Evolutionary conservation across 2,113 vertebrate species (phyloP).

Genomic region (Pluvianellus socialis): DNA sequence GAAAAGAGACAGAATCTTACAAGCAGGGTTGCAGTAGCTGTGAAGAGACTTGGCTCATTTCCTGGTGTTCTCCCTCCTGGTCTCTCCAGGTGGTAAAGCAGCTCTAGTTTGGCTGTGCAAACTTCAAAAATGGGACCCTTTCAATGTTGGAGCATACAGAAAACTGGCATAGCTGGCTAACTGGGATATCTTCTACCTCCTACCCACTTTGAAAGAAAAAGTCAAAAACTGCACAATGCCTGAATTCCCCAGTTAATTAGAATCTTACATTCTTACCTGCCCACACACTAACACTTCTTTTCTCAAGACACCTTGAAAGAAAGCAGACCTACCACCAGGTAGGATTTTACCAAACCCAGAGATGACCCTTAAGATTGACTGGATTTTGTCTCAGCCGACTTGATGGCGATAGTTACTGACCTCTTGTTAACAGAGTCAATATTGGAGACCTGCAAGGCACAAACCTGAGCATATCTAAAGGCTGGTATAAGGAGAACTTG

Average conservation of each 20-base stretch:
- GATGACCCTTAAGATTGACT: neutral
- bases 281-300: neutral
- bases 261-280: neutral
- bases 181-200: neutral
- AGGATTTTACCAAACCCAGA: neutral
- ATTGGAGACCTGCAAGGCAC: neutral
- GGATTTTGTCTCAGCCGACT: neutral
- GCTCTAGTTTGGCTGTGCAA: neutral
- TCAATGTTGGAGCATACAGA: neutral
- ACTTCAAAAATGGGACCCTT: neutral
- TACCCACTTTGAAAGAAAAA: neutral
- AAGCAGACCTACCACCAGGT: neutral
- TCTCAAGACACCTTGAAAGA: neutral
- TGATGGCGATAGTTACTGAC: neutral
- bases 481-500: accelerated
- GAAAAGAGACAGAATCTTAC: neutral
- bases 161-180: neutral
- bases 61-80: neutral
- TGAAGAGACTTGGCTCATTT: neutral
- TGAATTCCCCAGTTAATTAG: accelerated
- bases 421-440: neutral
- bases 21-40: neutral
- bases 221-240: neutral
- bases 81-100: neutral
- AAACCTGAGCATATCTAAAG: neutral